Percentiles rank a stretch among this genome's conserved stretches.
Conservation (phyloP, 1,140 invertebrate genomes). For the Monomorium pharaonis region DNA sequence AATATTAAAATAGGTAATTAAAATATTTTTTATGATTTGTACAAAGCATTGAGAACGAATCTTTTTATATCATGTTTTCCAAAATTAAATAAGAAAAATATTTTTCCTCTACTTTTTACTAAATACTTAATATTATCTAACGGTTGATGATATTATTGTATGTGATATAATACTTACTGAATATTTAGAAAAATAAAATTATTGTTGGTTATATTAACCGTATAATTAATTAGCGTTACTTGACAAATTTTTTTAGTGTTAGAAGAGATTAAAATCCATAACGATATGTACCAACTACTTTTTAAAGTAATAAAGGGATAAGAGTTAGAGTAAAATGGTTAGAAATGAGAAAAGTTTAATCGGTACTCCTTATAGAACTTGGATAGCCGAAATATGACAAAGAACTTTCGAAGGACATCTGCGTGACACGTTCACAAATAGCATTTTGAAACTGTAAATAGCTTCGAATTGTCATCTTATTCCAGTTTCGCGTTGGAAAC, state of each 20-base stretch:
- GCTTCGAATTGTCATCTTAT: background rate
- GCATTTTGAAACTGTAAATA: background rate
- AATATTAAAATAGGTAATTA: background rate
- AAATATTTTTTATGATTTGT: background rate
- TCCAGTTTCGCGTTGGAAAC: background rate
- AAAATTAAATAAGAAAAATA: background rate
- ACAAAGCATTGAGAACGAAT: background rate
- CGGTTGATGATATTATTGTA: too few species aligned
- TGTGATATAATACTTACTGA: too few species aligned
- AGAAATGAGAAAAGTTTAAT: slow-evolving; percentile 67
- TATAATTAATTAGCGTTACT: too few species aligned
- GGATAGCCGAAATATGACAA: background rate
- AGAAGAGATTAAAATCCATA: background rate
- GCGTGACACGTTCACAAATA: slow-evolving; percentile 41
- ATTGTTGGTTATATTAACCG: too few species aligned
- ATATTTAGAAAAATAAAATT: too few species aligned
- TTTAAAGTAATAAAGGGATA: background rate
- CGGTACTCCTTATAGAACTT: background rate
- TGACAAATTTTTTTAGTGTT: too few species aligned
- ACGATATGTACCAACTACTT: background rate
- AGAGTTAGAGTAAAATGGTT: background rate
- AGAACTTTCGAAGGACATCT: slow-evolving; percentile 52
- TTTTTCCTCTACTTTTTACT: too few species aligned
- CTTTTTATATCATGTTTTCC: background rate
- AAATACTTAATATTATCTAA: too few species aligned